Percentiles rank a stretch among this genome's conserved stretches.
Evolutionary conservation across 2,888 invertebrate species (phyloP).

Genomic region (Drosophila nr. fundita): DNA sequence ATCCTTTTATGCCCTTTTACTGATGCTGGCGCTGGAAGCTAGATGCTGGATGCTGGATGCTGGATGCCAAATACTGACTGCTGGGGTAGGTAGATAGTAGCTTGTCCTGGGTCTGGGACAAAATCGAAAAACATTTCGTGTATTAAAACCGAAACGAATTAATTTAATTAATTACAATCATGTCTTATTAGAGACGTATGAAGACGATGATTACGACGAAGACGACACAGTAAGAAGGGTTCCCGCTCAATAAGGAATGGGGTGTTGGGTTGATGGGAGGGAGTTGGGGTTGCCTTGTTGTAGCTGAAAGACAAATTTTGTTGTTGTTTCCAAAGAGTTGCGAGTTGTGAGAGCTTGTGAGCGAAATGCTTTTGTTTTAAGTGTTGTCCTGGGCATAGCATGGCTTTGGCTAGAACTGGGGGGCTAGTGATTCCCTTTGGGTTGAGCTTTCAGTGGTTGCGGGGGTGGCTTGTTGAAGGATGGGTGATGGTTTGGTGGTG

Average conservation of each 20-base stretch:
- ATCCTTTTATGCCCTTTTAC: constrained; percentile 68
- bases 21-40: constrained; percentile 1
- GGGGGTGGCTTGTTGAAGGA: constrained; percentile 3
- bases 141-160: constrained; percentile 85
- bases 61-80: not conserved
- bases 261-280: not conserved
- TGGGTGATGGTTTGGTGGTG: constrained; percentile 9
- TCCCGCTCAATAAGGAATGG: not conserved
- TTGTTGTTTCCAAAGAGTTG: constrained; percentile 46
- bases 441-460: constrained; percentile 1
- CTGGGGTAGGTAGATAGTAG: constrained; percentile 4
- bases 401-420: not conserved
- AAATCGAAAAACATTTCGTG: constrained; percentile 83
- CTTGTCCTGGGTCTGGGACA: constrained; percentile 41
- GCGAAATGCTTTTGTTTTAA: constrained; percentile 72
- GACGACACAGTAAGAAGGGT: constrained; percentile 22
- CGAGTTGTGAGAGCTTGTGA: constrained; percentile 52
- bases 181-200: constrained; percentile 84
- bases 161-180: constrained; percentile 85
- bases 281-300: not conserved
- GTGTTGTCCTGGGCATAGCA: constrained; percentile 36
- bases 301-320: constrained; percentile 32
- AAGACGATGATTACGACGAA: constrained; percentile 65
- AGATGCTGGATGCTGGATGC: not conserved
- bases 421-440: constrained; percentile 15